Base-by-base conservation (phyloP, 2,797 vertebrate genomes). In the Pangasius djambal region DNA sequence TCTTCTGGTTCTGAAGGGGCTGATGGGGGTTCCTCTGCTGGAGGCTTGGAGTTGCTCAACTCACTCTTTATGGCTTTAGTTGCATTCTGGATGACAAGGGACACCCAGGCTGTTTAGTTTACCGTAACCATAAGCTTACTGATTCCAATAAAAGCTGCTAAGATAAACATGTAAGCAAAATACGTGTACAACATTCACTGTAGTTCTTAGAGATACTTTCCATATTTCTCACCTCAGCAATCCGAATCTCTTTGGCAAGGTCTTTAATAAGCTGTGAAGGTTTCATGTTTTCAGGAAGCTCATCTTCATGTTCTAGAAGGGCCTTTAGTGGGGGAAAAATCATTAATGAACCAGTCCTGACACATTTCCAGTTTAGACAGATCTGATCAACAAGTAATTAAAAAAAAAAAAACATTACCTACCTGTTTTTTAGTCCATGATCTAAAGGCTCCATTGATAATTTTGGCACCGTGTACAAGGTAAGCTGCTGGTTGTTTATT, bases 351-450 rank as follows among this genome's bases (percentile, higher is more conserved):
- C 78, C 52, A 9, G 40, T 87, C 4, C 74, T 59, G n/a, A 85
- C 69, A 77, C 44, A 87, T 28, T 44, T 52, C 12, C 67, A 63
- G 70, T 63, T 52, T 34, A 87, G 59, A 79, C 37, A 86, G 22
- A 85, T 74, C 18, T 82, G 28, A 89, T 16, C 44, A 50, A 83
- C 44, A 86, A 9, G 52, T 50, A 3, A 52, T 61, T 67, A 37
- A 9, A 20, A 52, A 70, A 20, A 52, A 70, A 82, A 34, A 86
- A 57, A 25, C 15, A 85, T 22, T 3, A 77, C 37, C 10, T 83
- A 99, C 99, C 97, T 99, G 98, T 94, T 99, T 99, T 94, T 98
- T 99, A 77, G 98, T 99, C 99, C 99, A 99, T 1, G 98, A 97
- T 94, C 98, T 97, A 95, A 99, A 99, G 93, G 98, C 98, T 95